Evolutionary conservation across 2,888 invertebrate species (phyloP).

Genomic region (Azorinus chamasolen): DNA sequence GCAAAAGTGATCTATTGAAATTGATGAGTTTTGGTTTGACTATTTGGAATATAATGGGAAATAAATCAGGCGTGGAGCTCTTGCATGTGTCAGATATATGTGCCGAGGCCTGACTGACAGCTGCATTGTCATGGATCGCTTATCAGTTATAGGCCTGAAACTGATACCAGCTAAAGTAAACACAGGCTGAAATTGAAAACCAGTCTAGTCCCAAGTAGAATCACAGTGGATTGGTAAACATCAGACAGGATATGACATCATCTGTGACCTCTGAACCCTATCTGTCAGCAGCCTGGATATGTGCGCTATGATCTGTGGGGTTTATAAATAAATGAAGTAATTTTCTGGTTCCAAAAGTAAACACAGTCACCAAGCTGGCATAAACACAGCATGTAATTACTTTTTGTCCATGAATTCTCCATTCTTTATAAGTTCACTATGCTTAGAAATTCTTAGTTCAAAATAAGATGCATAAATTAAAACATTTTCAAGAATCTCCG

Average conservation of each 20-base stretch:
- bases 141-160: slow-evolving; percentile 45
- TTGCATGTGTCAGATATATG: slow-evolving; percentile 57
- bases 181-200: slow-evolving; percentile 58
- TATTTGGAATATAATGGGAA: slow-evolving; percentile 40
- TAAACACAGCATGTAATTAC: slow-evolving; percentile 28
- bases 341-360: slow-evolving; percentile 47
- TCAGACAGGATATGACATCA: slow-evolving; percentile 65
- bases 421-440: no score
- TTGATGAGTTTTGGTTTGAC: slow-evolving; percentile 28
- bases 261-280: slow-evolving; percentile 51
- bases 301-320: slow-evolving; percentile 45
- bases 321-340: slow-evolving; percentile 61
- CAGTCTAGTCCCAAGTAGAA: slow-evolving; percentile 25
- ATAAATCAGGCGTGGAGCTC: slow-evolving; percentile 51
- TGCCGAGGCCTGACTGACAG: slow-evolving; percentile 52
- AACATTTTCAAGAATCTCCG: no score
- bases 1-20: slow-evolving; percentile 21
- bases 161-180: slow-evolving; percentile 57
- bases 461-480: no score
- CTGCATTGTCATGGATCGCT: slow-evolving; percentile 53
- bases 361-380: slow-evolving; percentile 42
- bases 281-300: slow-evolving; percentile 63
- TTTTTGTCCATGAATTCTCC: no score
- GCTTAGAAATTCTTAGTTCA: no score
- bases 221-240: slow-evolving; percentile 46